Conservation (phyloP, 2,888 invertebrate species). For the Melipona beecheii region DNA sequence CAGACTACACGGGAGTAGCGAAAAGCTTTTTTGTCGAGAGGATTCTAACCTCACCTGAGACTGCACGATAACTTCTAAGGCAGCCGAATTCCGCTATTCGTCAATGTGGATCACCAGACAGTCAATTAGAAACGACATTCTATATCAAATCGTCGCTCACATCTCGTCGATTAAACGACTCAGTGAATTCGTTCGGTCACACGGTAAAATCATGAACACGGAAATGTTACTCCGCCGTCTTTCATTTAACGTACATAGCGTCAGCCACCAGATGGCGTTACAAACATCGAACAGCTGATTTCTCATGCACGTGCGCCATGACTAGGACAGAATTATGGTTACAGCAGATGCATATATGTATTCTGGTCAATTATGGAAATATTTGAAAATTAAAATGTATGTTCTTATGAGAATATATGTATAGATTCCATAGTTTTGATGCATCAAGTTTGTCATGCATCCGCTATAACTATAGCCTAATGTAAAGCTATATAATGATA, state of each 20-base stretch:
- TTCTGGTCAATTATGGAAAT: not conserved
- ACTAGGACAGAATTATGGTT: not conserved
- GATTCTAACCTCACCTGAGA: constrained; percentile 68
- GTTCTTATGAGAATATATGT: not conserved
- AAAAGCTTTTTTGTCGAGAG: constrained; percentile 23
- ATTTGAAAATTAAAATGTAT: not conserved
- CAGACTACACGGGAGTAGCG: constrained; percentile 15
- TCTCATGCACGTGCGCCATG: constrained; percentile 64
- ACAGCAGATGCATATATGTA: not conserved
- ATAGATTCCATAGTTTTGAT: not conserved
- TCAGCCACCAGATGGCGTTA: constrained; percentile 59
- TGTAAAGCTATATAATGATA: too few relatives aligned
- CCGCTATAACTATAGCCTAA: too few relatives aligned
- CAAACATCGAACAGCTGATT: constrained; percentile 67
- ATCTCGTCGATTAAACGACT: constrained; percentile 31
- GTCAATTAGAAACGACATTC: constrained; percentile 36
- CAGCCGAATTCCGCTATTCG: constrained; percentile 21
- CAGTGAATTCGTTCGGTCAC: constrained; percentile 1
- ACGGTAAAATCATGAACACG: constrained; percentile 34
- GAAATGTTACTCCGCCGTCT: constrained; percentile 41
- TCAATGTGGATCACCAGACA: not conserved
- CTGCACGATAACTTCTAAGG: constrained; percentile 30
- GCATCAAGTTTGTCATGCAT: not conserved
- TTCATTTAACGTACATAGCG: constrained; percentile 37
- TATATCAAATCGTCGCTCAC: constrained; percentile 35